phyloP scores from a whole-genome alignment of 2,888 invertebrate genomes.

The Spilosoma lubricipeda region DNA sequence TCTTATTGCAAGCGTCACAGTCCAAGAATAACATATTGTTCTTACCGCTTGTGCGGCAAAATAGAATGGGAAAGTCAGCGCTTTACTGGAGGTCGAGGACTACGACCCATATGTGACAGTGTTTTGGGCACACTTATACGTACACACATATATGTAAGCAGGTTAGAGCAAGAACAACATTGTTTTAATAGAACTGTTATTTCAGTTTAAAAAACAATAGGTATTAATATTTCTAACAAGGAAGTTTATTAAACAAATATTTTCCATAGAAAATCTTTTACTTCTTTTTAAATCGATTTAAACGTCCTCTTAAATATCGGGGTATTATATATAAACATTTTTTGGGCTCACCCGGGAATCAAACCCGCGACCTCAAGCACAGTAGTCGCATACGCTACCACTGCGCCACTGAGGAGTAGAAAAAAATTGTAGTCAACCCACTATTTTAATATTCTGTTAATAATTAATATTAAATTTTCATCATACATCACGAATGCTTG shows the following conservation, averaged over 20 bases:
- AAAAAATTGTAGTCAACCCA: neutral
- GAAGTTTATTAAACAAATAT: no score
- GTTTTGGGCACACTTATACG: slow-evolving; percentile 38
- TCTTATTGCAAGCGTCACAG: slow-evolving; percentile 58
- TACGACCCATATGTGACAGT: slow-evolving; percentile 63
- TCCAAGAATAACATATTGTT: slow-evolving; percentile 70
- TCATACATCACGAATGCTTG: slow-evolving; percentile 53
- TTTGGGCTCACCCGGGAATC: no score
- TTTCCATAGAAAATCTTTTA: no score
- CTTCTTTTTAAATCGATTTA: no score
- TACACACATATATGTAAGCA: slow-evolving; percentile 2
- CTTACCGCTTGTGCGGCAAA: slow-evolving; percentile 56
- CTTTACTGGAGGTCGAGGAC: slow-evolving; percentile 57
- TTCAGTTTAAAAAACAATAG: no score
- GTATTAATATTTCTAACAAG: no score
- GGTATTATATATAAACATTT: no score
- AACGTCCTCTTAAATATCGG: no score
- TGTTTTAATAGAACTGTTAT: no score
- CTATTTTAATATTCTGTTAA: slow-evolving; percentile 33
- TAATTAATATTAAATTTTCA: slow-evolving; percentile 51
- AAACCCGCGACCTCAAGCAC: no score
- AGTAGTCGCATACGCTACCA: no score
- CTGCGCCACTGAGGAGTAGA: no score
- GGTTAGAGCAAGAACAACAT: neutral
- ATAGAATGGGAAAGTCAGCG: slow-evolving; percentile 66